Conservation (phyloP, 2,888 invertebrate species). For the Agapetus fuscipes region DNA sequence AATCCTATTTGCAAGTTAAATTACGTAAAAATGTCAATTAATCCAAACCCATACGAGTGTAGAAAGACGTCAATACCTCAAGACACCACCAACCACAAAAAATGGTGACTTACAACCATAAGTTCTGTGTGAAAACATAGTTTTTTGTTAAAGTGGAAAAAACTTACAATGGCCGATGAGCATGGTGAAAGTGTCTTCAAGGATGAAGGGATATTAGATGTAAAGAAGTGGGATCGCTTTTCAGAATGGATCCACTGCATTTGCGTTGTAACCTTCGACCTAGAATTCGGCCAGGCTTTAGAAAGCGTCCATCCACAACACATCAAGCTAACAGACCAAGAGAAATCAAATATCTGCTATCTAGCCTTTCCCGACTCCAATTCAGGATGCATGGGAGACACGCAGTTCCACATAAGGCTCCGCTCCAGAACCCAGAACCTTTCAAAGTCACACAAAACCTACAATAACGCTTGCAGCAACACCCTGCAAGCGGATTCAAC, state of each 20-base stretch:
- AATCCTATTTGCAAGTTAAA: slow-evolving; percentile 5
- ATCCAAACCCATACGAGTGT: too few species aligned
- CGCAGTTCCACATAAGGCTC: slow-evolving; percentile 90
- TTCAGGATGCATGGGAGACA: slow-evolving; percentile 98
- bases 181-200: slow-evolving; percentile 1
- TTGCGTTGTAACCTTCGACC: slow-evolving; percentile 96
- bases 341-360: slow-evolving; percentile 92
- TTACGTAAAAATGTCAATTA: not conserved
- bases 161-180: slow-evolving; percentile 10
- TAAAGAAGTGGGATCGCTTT: slow-evolving; percentile 56
- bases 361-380: slow-evolving; percentile 98
- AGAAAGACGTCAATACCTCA: too few species aligned
- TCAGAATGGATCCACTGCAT: slow-evolving; percentile 96
- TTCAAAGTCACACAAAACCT: slow-evolving; percentile 49
- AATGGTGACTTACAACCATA: too few species aligned
- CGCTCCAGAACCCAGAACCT: slow-evolving; percentile 48
- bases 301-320: slow-evolving; percentile 83
- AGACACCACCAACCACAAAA: too few species aligned
- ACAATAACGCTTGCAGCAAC: slow-evolving; percentile 69
- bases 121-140: not conserved
- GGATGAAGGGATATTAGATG: slow-evolving; percentile 4
- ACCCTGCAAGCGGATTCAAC: slow-evolving; percentile 72
- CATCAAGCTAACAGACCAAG: slow-evolving; percentile 69
- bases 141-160: not conserved
- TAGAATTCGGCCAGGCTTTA: slow-evolving; percentile 97